Conservation (phyloP, 2,113 vertebrate genomes). For the Melanerpes aurifrons region DNA sequence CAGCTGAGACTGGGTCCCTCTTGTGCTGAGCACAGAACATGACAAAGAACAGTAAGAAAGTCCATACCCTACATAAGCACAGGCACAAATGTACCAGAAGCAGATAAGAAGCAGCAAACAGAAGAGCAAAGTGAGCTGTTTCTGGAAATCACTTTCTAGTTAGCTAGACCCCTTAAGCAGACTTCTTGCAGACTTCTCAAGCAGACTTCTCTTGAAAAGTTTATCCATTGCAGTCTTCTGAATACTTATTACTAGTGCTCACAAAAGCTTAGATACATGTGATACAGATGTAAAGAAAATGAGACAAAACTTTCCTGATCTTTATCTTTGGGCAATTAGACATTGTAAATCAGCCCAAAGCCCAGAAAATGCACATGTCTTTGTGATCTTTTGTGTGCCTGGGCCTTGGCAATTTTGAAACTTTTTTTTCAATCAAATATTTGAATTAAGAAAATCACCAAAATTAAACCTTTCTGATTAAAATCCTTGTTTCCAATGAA, state of each 20-base stretch:
- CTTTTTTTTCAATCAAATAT: neutral
- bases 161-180: neutral
- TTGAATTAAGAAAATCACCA: neutral
- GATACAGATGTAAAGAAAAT: neutral
- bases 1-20: neutral
- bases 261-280: neutral
- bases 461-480: neutral
- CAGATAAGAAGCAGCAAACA: neutral
- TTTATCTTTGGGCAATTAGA: neutral
- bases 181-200: neutral
- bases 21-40: neutral
- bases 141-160: neutral
- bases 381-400: neutral
- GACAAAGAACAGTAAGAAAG: neutral
- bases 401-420: neutral
- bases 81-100: neutral
- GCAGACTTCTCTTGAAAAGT: neutral
- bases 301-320: neutral
- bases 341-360: neutral
- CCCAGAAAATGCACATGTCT: rapidly evolving
- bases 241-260: neutral
- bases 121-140: neutral
- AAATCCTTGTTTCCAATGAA: neutral
- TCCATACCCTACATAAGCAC: neutral
- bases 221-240: neutral